A percentile compares a stretch with the other conserved stretches of the same genome.
These are phyloP conservation scores for Chrysotoxum bicinctum DNA, from an alignment of 2,888 invertebrate genomes.

Conservation along the genomic window DNA sequence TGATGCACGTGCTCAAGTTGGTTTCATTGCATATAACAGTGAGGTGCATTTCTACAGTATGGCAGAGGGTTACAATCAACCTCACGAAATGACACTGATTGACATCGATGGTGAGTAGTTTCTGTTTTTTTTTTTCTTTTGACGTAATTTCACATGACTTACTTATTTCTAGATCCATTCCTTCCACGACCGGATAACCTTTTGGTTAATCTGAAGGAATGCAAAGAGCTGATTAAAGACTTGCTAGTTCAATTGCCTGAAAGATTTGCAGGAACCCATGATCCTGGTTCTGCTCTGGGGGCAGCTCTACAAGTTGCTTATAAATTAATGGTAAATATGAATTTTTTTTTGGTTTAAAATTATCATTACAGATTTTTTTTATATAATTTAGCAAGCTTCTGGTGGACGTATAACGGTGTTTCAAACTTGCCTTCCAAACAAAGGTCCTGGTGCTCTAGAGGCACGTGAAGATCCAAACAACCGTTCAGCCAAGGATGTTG, in stretches of 20 bases:
- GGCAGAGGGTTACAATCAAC: constrained; percentile 90
- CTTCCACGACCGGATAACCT: constrained; percentile 96
- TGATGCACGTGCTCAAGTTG: constrained; percentile 95
- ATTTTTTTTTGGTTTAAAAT: background rate
- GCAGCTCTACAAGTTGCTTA: constrained; percentile 96
- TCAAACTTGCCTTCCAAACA: constrained; percentile 92
- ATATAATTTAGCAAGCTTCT: constrained; percentile 86
- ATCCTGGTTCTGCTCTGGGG: constrained; percentile 93
- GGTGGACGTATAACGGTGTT: constrained; percentile 98
- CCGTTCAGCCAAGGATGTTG: constrained; percentile 90
- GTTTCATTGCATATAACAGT: constrained; percentile 96
- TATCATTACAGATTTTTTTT: background rate
- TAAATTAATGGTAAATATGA: constrained; percentile 89
- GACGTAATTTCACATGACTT: background rate
- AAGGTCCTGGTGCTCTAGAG: constrained; percentile 94
- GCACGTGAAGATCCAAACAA: constrained; percentile 94
- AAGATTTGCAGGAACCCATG: constrained; percentile 86
- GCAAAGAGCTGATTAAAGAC: constrained; percentile 89
- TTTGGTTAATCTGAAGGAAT: constrained; percentile 94
- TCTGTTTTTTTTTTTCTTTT: background rate
- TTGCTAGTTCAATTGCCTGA: constrained; percentile 90
- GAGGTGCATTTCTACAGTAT: constrained; percentile 96
- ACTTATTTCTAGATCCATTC: constrained; percentile 89
- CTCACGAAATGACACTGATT: constrained; percentile 93
- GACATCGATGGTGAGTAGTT: constrained; percentile 91